Conservation (phyloP, 2,888 invertebrate genomes). For the Callosobruchus maculatus region DNA sequence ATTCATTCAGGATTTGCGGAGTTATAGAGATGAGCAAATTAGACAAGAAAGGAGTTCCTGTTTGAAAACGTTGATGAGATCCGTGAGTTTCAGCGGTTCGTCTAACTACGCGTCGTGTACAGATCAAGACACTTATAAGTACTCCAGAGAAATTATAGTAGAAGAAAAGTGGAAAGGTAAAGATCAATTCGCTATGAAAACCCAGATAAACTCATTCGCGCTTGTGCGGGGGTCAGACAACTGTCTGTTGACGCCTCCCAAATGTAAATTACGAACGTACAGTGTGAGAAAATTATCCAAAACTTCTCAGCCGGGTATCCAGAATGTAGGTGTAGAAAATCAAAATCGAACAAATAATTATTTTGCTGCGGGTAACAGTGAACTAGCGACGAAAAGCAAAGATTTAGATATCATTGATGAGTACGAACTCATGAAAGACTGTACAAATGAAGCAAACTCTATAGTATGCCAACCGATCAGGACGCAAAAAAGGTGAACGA, state of each 20-base stretch:
- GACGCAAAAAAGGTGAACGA: background rate
- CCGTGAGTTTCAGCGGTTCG: background rate
- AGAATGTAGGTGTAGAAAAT: background rate
- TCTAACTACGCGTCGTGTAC: background rate
- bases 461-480: constrained; percentile 6
- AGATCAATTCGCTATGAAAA: background rate
- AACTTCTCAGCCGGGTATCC: background rate
- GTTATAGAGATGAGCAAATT: constrained; percentile 3
- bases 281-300: background rate
- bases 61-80: background rate
- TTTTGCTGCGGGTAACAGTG: background rate
- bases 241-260: background rate
- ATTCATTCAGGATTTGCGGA: constrained; percentile 12
- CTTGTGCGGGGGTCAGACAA: background rate
- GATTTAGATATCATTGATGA: constrained; percentile 14
- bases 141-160: background rate
- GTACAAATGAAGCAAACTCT: constrained; percentile 19
- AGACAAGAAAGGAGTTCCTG: background rate
- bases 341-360: constrained; percentile 1
- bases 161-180: background rate
- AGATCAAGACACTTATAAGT: background rate
- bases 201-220: background rate
- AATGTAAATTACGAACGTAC: background rate
- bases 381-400: background rate
- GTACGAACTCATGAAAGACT: constrained; percentile 27